Base-by-base conservation (phyloP, 2,888 invertebrate species). In the Ichneumoninae sp. region DNA sequence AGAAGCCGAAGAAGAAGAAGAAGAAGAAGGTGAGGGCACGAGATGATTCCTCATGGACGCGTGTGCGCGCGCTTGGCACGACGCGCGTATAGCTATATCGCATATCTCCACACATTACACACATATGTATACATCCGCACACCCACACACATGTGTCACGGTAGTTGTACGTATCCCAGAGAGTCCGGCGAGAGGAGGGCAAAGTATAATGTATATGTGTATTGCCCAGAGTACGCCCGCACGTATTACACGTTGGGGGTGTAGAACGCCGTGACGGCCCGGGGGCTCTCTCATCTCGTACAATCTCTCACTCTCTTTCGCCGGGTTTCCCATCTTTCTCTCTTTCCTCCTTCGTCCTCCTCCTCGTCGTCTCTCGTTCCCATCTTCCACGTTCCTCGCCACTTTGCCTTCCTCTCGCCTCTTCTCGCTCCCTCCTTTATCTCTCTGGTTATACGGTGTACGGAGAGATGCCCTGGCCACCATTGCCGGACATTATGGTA, bases 401-500 rank as follows among this genome's bases (percentile, higher is more conserved):
- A 50, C 71, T 57, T 66, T 69, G 52, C 52, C 83, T 54, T 60
- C 70, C 70, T 85, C 30, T 78, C 75, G 69, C 8, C 26, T 57
- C 26, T 8, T 83, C 13, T 52, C 52, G 47, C 47, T 71, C n/a
- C 36, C 65, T 63, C 76, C 81, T 76, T 73, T 63, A 81, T 74
- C 66, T 78, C 80, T 81, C 68, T 77, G 86, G 83, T 73, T 85
- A 84, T 83, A 84, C 68, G 44, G 65, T 52, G 44, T 81, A 73
- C 76, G 44, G 63, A 47, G 63, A 54, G 50, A 40, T 65, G 22
- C 50, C 40, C 52, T 19, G 68, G 52, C 86, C 74, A 77, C 75
- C 85, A 85, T 83, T 81, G 76, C 83, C 80, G 89, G 89, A 89
- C 91, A 91, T 91, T 89, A 87, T 89, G 89, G 88, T 89, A 88